Conservation (phyloP, 2,888 invertebrate species). For the Euspilapteryx auroguttella region DNA sequence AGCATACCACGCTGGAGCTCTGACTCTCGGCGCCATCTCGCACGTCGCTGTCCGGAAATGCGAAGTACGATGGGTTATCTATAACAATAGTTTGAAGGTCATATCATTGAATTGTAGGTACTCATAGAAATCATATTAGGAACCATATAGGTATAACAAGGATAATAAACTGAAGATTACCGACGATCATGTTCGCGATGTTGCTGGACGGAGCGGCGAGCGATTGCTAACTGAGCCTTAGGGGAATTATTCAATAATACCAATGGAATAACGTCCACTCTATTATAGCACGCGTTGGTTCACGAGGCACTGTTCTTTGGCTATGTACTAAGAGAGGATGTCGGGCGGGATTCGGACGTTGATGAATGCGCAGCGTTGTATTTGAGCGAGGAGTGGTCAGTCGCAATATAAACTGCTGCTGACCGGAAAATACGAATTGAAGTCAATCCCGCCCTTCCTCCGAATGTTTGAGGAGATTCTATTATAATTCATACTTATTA, state of each 20-base stretch:
- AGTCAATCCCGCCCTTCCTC: constrained; percentile 36
- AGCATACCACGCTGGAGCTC: constrained; percentile 58
- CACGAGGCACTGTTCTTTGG: constrained; percentile 15
- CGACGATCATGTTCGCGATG: constrained; percentile 18
- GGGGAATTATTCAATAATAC: constrained; percentile 55
- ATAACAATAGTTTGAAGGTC: constrained; percentile 48
- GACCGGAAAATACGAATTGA: constrained; percentile 58
- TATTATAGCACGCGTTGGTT: constrained; percentile 35
- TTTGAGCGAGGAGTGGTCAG: too few relatives aligned
- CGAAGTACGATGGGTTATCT: constrained; percentile 82
- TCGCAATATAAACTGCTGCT: constrained; percentile 44
- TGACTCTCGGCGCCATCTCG: constrained; percentile 24
- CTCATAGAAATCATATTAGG: too few relatives aligned
- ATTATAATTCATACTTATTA: too few relatives aligned
- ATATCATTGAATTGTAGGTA: too few relatives aligned
- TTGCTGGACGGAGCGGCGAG: constrained; percentile 12
- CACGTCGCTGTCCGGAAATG: constrained; percentile 59
- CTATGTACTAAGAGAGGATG: too few relatives aligned
- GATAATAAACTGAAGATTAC: constrained; percentile 12
- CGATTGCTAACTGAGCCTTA: constrained; percentile 16
- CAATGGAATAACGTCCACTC: constrained; percentile 53
- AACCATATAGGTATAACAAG: too few relatives aligned
- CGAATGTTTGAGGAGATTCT: constrained; percentile 8
- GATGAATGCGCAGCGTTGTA: too few relatives aligned
- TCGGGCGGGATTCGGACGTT: too few relatives aligned